Base-by-base conservation (phyloP, 2,797 vertebrate species). In the Oryzias dopingdopingensis region DNA sequence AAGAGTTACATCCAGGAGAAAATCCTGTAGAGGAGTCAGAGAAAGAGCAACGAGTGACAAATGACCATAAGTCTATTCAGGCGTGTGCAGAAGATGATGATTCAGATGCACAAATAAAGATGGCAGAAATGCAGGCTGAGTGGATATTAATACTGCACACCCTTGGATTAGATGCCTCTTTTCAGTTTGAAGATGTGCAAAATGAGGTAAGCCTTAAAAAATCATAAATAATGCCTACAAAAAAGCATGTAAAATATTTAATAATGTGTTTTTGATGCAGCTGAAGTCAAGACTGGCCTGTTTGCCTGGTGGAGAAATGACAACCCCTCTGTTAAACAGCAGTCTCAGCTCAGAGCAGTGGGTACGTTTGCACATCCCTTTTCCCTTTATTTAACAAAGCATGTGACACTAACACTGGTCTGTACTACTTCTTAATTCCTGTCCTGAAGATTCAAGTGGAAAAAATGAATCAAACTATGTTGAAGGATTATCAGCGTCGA, bases 401-500 rank as follows among this genome's bases (percentile, higher is more conserved):
- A 24, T 14, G 12, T 41, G 15, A 52, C 18, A 40, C 5, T 44
- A 43, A 24, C 4, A 5, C 41, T 7, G 45, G 1, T 14, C 2
- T 46, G 47, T 54, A 0, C 24, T 20, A 6, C 6, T 22, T 46
- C 18, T 12, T 14, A 29, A 8, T 57, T 52, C 59, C 14, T 56
- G 6, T 63, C 52, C 46, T 32, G 62, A 46, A 90, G 88, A 50
- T 16, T 15, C 53, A 66, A 44, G 22, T 83, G 24, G 47, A 92
- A 86, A 82, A 89, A 49, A 79, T 89, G 17, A 80, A 84, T 52
- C 50, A 68, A 22, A 70, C 81, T 49, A 81, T 96, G 18, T 45
- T 68, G 17, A 55, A 69, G 8, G 93, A 97, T 72, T 96, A 97
- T 49, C 53, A 61, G 20, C 91, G 90, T 69, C 91, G 95, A 14